phyloP scores from a whole-genome alignment of 37 sponge, comb jelly and placozoan genomes.

The Crambe crambe region DNA sequence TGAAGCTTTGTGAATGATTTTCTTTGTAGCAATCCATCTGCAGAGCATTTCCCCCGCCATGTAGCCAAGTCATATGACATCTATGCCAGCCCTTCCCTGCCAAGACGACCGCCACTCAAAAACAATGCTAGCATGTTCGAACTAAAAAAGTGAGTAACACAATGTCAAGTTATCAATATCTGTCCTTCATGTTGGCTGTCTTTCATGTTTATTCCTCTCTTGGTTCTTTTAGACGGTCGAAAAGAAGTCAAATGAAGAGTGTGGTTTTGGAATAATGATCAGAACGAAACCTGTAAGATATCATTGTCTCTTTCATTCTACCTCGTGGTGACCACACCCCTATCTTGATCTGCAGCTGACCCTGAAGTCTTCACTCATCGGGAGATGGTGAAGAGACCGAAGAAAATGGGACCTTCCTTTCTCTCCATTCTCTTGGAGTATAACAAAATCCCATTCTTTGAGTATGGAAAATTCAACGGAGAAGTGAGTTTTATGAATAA shows the following conservation, averaged over 20 bases:
- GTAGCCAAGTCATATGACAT: constrained; percentile 72
- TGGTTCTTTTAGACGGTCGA: constrained; percentile 42
- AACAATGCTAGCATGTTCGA: constrained; percentile 53
- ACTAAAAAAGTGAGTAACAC: constrained; percentile 17
- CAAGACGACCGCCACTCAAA: constrained; percentile 61
- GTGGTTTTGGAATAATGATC: constrained; percentile 40
- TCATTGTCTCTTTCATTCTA: too few relatives aligned
- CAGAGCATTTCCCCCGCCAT: constrained; percentile 26
- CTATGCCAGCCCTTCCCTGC: constrained; percentile 49
- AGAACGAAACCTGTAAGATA: constrained; percentile 4
- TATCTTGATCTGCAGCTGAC: constrained; percentile 35
- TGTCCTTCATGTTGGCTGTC: not conserved
- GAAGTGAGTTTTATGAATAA: too few relatives aligned
- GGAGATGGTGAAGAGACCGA: constrained; percentile 12
- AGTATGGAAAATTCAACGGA: constrained; percentile 76
- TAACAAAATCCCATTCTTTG: constrained; percentile 67
- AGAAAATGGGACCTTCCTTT: constrained; percentile 32
- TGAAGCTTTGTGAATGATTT: too few relatives aligned
- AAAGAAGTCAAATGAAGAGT: constrained; percentile 30
- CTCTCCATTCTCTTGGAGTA: constrained; percentile 53
- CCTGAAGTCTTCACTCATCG: constrained; percentile 35
- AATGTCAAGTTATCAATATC: not conserved
- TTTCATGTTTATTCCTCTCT: not conserved
- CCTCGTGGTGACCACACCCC: too few relatives aligned
- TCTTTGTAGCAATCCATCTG: constrained; percentile 47